phyloP scores from a whole-genome alignment of 2,797 vertebrate species.

The Aplochiton taeniatus region DNA sequence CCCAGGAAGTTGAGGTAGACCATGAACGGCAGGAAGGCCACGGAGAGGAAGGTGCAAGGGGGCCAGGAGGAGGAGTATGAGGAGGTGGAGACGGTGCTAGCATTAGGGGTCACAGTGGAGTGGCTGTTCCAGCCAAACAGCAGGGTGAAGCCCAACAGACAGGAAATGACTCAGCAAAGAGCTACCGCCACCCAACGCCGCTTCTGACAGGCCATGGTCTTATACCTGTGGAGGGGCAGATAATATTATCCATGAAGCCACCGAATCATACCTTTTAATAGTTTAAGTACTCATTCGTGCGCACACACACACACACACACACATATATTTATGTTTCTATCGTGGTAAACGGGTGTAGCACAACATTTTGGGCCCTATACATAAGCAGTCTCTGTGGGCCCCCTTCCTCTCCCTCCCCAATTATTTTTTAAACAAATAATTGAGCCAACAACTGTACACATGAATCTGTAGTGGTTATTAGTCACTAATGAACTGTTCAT shows the following conservation, averaged over 20 bases:
- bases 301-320: no score
- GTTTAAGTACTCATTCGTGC: not conserved
- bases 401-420: no score
- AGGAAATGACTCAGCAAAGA: conserved; percentile 79
- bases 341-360: no score
- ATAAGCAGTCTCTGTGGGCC: no score
- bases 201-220: conserved; percentile 69
- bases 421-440: no score
- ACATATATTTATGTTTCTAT: no score
- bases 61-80: conserved; percentile 16
- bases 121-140: conserved; percentile 80
- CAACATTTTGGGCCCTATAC: no score
- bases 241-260: not conserved
- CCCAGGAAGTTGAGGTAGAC: conserved; percentile 82
- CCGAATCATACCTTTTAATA: not conserved
- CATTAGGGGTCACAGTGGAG: conserved; percentile 13
- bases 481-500: no score
- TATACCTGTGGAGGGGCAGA: conserved; percentile 72
- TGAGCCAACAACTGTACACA: no score
- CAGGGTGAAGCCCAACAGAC: conserved; percentile 76
- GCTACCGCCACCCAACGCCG: conserved; percentile 74
- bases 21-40: conserved; percentile 82
- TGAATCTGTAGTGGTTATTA: no score
- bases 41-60: conserved; percentile 65
- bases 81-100: conserved; percentile 9